A percentile compares a stretch with the other conserved stretches of the same genome.
Conservation (phyloP, 1,140 invertebrate genomes). For the Bombus balteatus region DNA sequence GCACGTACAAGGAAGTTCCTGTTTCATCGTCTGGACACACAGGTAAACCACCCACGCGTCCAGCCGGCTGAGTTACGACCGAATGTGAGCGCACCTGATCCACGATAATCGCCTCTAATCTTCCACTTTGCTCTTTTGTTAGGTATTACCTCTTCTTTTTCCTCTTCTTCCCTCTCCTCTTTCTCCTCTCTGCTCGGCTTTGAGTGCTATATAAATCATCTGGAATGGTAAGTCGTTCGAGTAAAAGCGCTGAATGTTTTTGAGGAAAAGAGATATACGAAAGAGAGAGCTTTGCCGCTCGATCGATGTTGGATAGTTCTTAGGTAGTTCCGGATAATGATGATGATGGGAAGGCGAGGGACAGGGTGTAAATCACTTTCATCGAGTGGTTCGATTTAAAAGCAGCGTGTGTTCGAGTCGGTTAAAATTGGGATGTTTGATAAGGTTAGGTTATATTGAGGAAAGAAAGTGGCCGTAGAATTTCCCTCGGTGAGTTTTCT, state of each 20-base stretch:
- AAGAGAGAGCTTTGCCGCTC: background rate
- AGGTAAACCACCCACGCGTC: conserved; percentile 77
- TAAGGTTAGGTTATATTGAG: background rate
- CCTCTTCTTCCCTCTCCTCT: conserved; percentile 25
- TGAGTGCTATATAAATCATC: conserved; percentile 77
- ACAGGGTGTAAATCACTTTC: conserved; percentile 3
- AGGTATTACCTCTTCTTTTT: conserved; percentile 68
- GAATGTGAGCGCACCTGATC: conserved; percentile 79
- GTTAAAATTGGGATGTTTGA: background rate
- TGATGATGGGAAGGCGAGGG: background rate
- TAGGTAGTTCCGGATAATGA: background rate
- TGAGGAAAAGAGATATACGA: conserved; percentile 29
- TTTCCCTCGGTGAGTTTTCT: background rate
- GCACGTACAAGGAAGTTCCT: conserved; percentile 62
- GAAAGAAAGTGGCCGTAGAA: no score
- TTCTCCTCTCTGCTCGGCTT: conserved; percentile 53
- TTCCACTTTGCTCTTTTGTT: conserved; percentile 81
- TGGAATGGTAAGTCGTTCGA: conserved; percentile 74
- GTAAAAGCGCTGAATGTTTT: conserved; percentile 73
- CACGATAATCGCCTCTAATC: conserved; percentile 82
- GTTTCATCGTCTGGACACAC: conserved; percentile 72
- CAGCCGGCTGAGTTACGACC: conserved; percentile 75
- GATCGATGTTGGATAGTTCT: conserved; percentile 6
- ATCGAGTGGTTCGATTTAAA: background rate
- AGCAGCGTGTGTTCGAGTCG: background rate